Base-by-base conservation (phyloP, 2,888 invertebrate species). In the Rotaria socialis region DNA sequence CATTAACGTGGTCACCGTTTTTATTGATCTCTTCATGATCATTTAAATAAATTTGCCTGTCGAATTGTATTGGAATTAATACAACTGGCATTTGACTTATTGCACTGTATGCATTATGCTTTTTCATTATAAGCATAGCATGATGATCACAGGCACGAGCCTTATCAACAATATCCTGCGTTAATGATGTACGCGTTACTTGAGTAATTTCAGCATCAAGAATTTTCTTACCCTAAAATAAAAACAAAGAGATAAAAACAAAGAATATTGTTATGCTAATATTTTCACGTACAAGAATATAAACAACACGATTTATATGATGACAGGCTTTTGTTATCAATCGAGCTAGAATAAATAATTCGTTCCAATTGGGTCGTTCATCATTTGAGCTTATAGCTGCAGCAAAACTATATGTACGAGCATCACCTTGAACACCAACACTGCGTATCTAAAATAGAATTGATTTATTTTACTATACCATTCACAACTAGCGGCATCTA, bases 351-450 rank as follows among this genome's bases (percentile, higher is more conserved):
- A 94, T 94, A 89, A 94, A 93, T 92, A 99, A 93, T 91, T 96
- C 95, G 88, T 94, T 93, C 92, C 92, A 92, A 52, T 91, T 90
- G 95, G 96, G 96, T 90, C 95, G 94, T 11, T 94, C 93, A 89
- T 95, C 94, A 43, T 95, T 43, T 24, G 88, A 95, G 86, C 93
- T 92, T 27, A 99, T 93, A 43, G 96, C 97, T 55, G 96, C 96
- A 22, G 96, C 97, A 91, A 99, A 99, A 90, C 96, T 97, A 92
- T 99, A 99, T 86, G 95, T 94, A 87, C 99, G 93, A 88, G 94
- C 93, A 92, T 98, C 97, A 88, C 96, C 96, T 93, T 94, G 97
- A 58, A 99, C 99, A 86, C 99, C 99, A 58, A 99, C 99, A 47
- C 47, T 80, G 19, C 80, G 80, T 47, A 80, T 80, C 74, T 84